Evolutionary conservation across 1,140 invertebrate genomes (phyloP), one percentile per base, ranked within the genome.

Genomic region (Drosophila ambigua): DNA sequence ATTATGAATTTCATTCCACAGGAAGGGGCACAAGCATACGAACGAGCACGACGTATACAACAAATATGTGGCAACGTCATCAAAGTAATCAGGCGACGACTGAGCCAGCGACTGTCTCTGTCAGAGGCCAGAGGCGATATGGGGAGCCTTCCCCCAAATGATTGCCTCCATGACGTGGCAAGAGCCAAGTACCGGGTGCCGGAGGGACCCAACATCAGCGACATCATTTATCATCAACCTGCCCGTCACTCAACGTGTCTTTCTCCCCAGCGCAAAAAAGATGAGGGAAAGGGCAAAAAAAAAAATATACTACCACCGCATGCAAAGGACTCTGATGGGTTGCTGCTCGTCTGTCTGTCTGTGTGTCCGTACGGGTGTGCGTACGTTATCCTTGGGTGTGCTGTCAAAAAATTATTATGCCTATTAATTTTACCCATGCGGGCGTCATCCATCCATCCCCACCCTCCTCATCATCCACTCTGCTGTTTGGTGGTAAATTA

Each of bases 371-470:
- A 23, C 55, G 35, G 35, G 61, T 63, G 75, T 81, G 62, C 79
- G 85, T 83, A 20, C 23, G 23, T 24, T 91, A 91, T 91, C 84
- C 89, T 91, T 91, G 78, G 82, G 85, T 84, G 82, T 83, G 80
- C 90, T 91, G 90, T 91, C 90, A 91, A 90, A 91, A 91, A 91
- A 91, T 91, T 91, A 91, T 91, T 91, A 91, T 91, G 90, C 90
- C 90, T 91, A 91, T 91, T 91, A 91, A 91, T 91, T 91, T 91
- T 81, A 90, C 60, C 77, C 79, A 79, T 84, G 83, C 83, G 75
- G 79, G 72, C 79, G 72, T 75, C 66, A 54, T 68, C 69, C 8
- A 26, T 39, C 52, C 31, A 20, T 20, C 20, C 20, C 51, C 20
- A 5, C 4, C 46, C 51, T 4, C 13, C n/a, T 46, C 39, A 5